Conservation (phyloP, 2,797 vertebrate genomes). For the Poecilia picta region DNA sequence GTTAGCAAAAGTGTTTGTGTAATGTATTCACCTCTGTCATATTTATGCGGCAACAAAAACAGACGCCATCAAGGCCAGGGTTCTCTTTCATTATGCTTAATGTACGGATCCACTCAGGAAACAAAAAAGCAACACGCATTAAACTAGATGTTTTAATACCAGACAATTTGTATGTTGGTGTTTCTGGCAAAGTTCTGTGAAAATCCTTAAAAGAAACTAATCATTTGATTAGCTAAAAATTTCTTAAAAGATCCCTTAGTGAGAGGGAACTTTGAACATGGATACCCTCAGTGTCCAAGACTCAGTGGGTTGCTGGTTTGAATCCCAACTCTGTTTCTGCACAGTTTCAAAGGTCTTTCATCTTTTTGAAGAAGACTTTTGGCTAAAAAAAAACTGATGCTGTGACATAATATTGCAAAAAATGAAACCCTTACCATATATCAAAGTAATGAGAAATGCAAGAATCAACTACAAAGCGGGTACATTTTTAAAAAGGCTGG, state of each 20-base stretch:
- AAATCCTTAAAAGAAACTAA: not conserved
- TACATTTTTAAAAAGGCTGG: conserved; percentile 43
- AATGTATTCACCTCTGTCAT: not conserved
- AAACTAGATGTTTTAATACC: not conserved
- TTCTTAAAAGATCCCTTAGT: not conserved
- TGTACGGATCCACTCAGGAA: conserved; percentile 21
- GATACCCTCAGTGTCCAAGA: too few relatives aligned
- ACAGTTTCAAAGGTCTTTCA: conserved; percentile 51
- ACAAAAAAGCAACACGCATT: conserved; percentile 11
- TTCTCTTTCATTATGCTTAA: conserved; percentile 22
- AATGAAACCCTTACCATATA: conserved; percentile 31
- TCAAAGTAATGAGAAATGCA: conserved; percentile 45
- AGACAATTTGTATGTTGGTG: not conserved
- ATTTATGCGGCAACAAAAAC: conserved; percentile 6
- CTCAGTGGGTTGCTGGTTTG: too few relatives aligned
- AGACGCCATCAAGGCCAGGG: conserved; percentile 4
- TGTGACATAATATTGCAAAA: conserved; percentile 32
- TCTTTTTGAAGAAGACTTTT: conserved; percentile 51
- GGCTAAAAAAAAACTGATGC: conserved; percentile 51
- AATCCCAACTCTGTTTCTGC: conserved; percentile 4
- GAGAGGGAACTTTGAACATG: not conserved
- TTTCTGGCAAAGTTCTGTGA: not conserved
- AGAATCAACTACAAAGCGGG: conserved; percentile 32
- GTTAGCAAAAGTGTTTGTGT: conserved; percentile 8
- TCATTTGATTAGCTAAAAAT: not conserved